Base-by-base conservation (phyloP, 2,113 vertebrate species). In the Mesoclemmys tuberculata region DNA sequence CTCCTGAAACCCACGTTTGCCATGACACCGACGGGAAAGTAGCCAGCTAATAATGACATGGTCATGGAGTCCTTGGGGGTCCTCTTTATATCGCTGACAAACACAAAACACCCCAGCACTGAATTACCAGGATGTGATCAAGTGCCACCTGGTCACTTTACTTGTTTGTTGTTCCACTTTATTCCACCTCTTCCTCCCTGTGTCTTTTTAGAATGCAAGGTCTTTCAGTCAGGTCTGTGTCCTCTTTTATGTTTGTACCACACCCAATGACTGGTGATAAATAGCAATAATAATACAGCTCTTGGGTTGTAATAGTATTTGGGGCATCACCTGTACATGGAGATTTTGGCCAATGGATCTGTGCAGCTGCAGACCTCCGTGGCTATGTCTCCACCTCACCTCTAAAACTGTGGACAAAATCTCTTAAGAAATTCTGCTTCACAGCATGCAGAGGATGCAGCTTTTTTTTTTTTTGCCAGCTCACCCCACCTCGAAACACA, bases 201-300 rank as follows among this genome's bases (percentile, higher is more conserved):
- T 90, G 19, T 49, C 84, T 85, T 86, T 94, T 95, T 93, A 92
- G 74, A 88, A 87, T 84, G 82, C 51, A 82, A 92, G 85, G 90
- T 94, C 61, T 93, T 52, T 78, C 16, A 80, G 52, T 27, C 54
- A 91, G 79, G 80, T 74, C 77, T 41, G 21, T 52, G 49, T 93
- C 6, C 6, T 41, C 79, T 94, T 87, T 52, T 19, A 35, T 48
- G 26, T 54, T 94, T 81, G 68, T 31, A 35, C 90, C 84, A 51
- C 95, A 84, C 92, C 82, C 93, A 94, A 14, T 92, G 93, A 56
- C 78, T 88, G 81, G 82, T 90, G 86, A 92, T 96, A 94, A 97
- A 92, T 94, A 96, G 27, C 81, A 83, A 2, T 61, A 86, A 55
- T 89, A 82, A 89, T 96, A 94, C 95, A 94, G 87, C 44, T 93